These are phyloP conservation scores for Crocuta crocuta DNA, from an alignment of 2,113 vertebrate genomes.

Conservation along the genomic window DNA sequence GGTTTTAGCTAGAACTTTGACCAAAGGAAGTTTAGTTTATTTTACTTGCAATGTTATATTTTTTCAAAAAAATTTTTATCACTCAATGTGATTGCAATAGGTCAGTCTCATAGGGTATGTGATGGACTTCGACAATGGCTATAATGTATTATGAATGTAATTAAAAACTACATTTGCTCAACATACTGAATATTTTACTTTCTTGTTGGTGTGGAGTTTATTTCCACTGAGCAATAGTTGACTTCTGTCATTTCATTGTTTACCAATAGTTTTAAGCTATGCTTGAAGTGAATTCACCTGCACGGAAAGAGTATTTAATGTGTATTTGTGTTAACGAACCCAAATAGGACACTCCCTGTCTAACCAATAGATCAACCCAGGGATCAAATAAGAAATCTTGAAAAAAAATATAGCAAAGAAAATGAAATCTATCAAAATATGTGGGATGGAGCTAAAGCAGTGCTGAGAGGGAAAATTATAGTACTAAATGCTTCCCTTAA, in stretches of 20 bases:
- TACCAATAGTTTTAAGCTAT: not conserved
- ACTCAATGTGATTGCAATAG: not conserved
- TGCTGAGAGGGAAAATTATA: not conserved
- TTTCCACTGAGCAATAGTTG: not conserved
- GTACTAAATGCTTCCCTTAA: not conserved
- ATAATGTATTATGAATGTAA: not conserved
- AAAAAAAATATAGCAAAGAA: not conserved
- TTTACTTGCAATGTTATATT: not conserved
- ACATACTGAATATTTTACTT: not conserved
- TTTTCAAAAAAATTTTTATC: not conserved
- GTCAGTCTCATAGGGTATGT: not conserved
- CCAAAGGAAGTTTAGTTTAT: not conserved
- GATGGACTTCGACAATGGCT: not conserved
- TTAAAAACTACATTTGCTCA: not conserved
- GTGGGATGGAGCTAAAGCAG: not conserved
- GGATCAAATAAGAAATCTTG: not conserved
- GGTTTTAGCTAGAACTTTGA: not conserved
- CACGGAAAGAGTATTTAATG: not conserved
- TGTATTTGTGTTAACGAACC: not conserved
- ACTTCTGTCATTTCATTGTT: not conserved
- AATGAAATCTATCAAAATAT: not conserved
- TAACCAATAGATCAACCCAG: not conserved
- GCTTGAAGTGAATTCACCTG: not conserved
- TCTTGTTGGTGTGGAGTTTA: not conserved
- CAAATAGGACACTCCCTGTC: not conserved